These are phyloP conservation scores for Alloscopus bannaensis DNA, from an alignment of 2,888 invertebrate species.

Conservation along the genomic window DNA sequence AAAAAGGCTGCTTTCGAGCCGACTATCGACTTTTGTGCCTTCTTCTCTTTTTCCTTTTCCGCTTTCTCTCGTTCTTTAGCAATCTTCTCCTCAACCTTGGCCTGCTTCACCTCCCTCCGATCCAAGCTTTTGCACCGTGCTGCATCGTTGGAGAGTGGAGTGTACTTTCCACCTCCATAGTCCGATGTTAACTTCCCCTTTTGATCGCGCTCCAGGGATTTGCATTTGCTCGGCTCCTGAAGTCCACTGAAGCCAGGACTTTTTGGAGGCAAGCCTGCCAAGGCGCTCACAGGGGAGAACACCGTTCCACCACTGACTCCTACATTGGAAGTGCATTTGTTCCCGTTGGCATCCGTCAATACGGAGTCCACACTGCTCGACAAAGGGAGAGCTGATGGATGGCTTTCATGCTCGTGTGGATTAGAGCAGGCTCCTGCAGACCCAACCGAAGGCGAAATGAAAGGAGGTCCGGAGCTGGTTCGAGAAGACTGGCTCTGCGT, in stretches of 20 bases:
- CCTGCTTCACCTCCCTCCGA: conserved; percentile 66
- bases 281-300: conserved; percentile 65
- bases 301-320: conserved; percentile 61
- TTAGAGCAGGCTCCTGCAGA: conserved; percentile 36
- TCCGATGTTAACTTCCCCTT: conserved; percentile 61
- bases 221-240: conserved; percentile 65
- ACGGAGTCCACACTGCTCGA: conserved; percentile 72
- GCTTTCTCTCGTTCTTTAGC: conserved; percentile 63
- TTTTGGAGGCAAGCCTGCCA: conserved; percentile 71
- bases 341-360: conserved; percentile 57
- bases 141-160: conserved; percentile 61
- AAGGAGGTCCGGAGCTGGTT: conserved; percentile 72
- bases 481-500: conserved; percentile 62
- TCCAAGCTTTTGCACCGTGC: conserved; percentile 71
- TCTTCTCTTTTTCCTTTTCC: conserved; percentile 69
- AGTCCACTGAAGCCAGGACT: conserved; percentile 64
- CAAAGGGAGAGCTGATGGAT: conserved; percentile 52
- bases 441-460: conserved; percentile 67
- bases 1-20: conserved; percentile 73
- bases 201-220: conserved; percentile 70
- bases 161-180: conserved; percentile 68
- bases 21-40: conserved; percentile 67
- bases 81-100: conserved; percentile 43
- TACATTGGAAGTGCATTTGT: conserved; percentile 42
- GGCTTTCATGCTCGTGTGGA: conserved; percentile 46